A percentile compares a stretch with the other conserved stretches of the same genome.
Conservation (phyloP, 2,888 invertebrate genomes). For the Piscicola geometra region DNA sequence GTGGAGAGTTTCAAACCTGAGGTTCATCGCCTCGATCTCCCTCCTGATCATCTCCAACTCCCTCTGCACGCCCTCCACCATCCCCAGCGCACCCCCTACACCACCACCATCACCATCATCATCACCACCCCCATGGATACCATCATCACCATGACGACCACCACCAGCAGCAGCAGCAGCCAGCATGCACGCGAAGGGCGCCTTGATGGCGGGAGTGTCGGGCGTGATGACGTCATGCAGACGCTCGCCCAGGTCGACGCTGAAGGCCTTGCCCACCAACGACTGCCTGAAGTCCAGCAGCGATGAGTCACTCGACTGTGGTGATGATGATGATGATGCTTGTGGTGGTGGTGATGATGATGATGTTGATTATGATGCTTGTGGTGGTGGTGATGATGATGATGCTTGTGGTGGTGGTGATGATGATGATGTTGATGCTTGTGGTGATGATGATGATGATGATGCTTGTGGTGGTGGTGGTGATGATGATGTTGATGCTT, state of each 20-base stretch:
- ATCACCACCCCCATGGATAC: conserved; percentile 26
- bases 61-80: neutral
- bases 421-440: neutral
- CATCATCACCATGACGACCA: neutral
- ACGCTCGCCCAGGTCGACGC: conserved; percentile 38
- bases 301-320: conserved; percentile 30
- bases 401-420: neutral
- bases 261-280: conserved; percentile 39
- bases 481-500: too few species aligned
- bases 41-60: neutral
- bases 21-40: neutral
- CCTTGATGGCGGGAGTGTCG: conserved; percentile 3
- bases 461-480: neutral
- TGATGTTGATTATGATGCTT: neutral
- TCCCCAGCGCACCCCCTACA: neutral
- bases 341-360: neutral
- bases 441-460: neutral
- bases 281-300: conserved; percentile 32
- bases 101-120: conserved; percentile 21
- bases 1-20: neutral
- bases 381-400: neutral
- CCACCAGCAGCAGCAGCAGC: conserved; percentile 4
- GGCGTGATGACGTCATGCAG: conserved; percentile 36
- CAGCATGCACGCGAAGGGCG: conserved; percentile 14
- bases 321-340: neutral